These are phyloP conservation scores for Axea sp. DNA, from an alignment of 2,888 invertebrate species.

Conservation along the genomic window DNA sequence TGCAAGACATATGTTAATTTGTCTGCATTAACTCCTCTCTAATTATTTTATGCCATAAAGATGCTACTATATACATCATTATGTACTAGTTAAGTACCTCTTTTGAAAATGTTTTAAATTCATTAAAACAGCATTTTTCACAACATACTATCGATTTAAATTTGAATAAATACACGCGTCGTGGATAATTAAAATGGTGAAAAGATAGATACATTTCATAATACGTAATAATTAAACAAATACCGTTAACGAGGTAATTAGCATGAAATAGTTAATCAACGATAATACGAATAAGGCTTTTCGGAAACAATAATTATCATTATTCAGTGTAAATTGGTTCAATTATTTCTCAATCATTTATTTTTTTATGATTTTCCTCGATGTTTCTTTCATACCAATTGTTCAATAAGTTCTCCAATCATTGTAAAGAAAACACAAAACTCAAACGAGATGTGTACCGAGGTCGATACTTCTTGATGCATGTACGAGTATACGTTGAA, in stretches of 20 bases:
- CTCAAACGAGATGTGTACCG: constrained; percentile 27
- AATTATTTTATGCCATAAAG: constrained; percentile 37
- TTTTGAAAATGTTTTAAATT: constrained; percentile 17
- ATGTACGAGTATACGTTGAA: constrained; percentile 22
- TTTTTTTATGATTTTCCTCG: neutral
- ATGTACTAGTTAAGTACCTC: constrained; percentile 1
- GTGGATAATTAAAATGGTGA: constrained; percentile 7
- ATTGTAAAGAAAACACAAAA: constrained; percentile 42
- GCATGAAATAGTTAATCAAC: neutral
- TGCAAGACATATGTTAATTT: constrained; percentile 52
- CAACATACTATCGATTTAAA: neutral
- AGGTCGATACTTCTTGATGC: constrained; percentile 51
- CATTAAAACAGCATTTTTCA: constrained; percentile 26
- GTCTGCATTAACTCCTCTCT: constrained; percentile 22
- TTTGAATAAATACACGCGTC: neutral
- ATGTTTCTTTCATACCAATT: constrained; percentile 23
- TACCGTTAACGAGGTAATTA: constrained; percentile 6
- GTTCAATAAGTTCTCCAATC: constrained; percentile 48
- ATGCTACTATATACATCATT: constrained; percentile 18
- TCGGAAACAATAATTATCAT: constrained; percentile 3
- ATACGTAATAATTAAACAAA: constrained; percentile 19
- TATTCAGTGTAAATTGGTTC: neutral
- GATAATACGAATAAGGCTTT: neutral
- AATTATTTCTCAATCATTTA: neutral
- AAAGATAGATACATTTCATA: constrained; percentile 3